Evolutionary conservation across 2,113 vertebrate species (phyloP), one percentile per base, ranked within the genome.

Genomic region (Lycaon pictus): DNA sequence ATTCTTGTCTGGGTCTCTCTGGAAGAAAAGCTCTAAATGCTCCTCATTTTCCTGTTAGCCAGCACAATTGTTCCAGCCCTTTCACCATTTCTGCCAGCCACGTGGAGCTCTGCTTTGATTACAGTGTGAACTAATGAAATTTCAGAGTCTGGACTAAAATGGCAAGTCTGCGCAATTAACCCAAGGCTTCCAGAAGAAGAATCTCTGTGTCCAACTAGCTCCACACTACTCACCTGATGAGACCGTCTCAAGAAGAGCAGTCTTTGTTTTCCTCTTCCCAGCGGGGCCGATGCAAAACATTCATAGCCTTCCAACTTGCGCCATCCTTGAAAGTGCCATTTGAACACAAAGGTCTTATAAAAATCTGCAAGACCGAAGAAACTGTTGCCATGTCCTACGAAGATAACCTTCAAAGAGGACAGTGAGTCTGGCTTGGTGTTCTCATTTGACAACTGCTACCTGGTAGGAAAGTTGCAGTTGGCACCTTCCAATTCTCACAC

Each of bases 211-310:
- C 53, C 7, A 11, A 5, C 23, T 25, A 25, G 53, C 17, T 67
- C 7, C 22, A 32, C 0, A 10, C 27, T 10, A 72, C 92, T 72
- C 35, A 0, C 1, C 35, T 11, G 19, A 69, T 11, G 29, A 25
- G 74, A 37, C 23, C 2, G 0, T 27, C 29, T 79, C 35, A 71
- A 7, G 48, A 71, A 7, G 1, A 35, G 81, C n/a, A 32, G 58
- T 51, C 43, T 58, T 2, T 2, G 2, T 19, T 58, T 62, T 51
- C 23, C 77, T 81, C 51, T 55, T 72, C 48, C 1, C 1, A 37
- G 3, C 11, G 48, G 53, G 29, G 17, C 63, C 29, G 25, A 6
- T 48, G 91, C 25, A 51, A 69, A 43, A 62, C 11, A 16, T 51
- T 43, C 37, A 11, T 60, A 37, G 8, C 79, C 90, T 43, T 19